Base-by-base conservation (phyloP, 2,888 invertebrate genomes). In the Diarsia brunnea region DNA sequence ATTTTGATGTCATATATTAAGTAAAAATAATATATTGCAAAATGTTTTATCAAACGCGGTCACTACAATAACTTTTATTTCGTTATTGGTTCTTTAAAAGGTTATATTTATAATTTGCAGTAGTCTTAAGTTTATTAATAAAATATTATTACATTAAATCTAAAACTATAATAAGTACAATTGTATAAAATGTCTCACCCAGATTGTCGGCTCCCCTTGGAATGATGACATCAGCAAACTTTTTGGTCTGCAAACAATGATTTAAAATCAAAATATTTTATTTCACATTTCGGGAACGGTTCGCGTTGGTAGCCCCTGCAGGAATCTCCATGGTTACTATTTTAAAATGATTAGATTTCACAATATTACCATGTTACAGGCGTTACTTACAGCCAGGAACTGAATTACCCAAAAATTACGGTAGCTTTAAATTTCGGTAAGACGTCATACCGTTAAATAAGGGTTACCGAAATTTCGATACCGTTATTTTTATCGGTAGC, bases 211-310 rank as follows among this genome's bases (percentile, higher is more conserved):
- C 99, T 81, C 99, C 99, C 87, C 99, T 97, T 0, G 99, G 99
- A 94, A 99, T 99, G 91, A 99, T 99, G 70, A 99, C 99, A 97
- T 99, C 99, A 73, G 99, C 99, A 97, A 99, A 99, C 94, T 99
- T 99, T 96, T 99, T 99, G 1, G 99, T 99, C 98, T 99, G 97
- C 69, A 98, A 97, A 78, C 67, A 82, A 82, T 43, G 0, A 65
- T 27, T 51, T 1, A 4, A 38, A 38, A 38, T 38, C 38, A 8
- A 38, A 38, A 38, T 38, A 38, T 38, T 38, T 38, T 8, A 38
- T 38, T 38, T 38, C 38, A 38, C 38, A 38, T 38, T n/a, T n/a
- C n/a, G n/a, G 4, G 31, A 4, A 38, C 38, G 38, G 38, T 38
- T 38, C 7, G 38, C 4, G 38, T 38, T 38, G 38, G 38, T 38